These are phyloP conservation scores for Phrynosoma platyrhinos DNA, from an alignment of 2,113 vertebrate species.

Conservation along the genomic window DNA sequence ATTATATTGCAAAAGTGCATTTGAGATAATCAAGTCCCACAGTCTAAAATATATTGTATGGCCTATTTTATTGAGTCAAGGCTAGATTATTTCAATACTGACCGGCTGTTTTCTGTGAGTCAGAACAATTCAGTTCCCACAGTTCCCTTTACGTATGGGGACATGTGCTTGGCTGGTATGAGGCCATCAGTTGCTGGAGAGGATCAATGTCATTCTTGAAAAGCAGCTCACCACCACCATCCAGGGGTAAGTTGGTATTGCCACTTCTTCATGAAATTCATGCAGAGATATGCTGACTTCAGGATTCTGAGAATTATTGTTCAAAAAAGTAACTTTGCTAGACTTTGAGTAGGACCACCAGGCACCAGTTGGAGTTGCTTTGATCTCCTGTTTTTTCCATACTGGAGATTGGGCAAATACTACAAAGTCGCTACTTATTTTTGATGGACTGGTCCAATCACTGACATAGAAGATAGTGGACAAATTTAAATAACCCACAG, in stretches of 20 bases:
- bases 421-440: background rate
- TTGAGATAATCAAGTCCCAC: background rate
- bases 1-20: background rate
- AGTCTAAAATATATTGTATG: background rate
- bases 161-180: background rate
- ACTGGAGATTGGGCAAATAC: background rate
- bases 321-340: background rate
- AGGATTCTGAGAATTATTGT: no score
- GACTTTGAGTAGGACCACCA: background rate
- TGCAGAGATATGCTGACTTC: no score
- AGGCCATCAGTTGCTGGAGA: background rate
- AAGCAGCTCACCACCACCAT: background rate
- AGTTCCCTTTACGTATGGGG: background rate
- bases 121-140: background rate
- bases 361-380: background rate
- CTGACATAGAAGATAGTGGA: background rate
- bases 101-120: background rate
- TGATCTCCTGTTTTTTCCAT: background rate
- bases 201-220: background rate
- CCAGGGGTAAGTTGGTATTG: no score
- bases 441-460: background rate
- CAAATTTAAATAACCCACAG: background rate
- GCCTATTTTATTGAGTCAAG: background rate
- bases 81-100: background rate
- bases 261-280: background rate